Evolutionary conservation across 1,140 invertebrate genomes (phyloP).

Genomic region (Procambarus clarkii): DNA sequence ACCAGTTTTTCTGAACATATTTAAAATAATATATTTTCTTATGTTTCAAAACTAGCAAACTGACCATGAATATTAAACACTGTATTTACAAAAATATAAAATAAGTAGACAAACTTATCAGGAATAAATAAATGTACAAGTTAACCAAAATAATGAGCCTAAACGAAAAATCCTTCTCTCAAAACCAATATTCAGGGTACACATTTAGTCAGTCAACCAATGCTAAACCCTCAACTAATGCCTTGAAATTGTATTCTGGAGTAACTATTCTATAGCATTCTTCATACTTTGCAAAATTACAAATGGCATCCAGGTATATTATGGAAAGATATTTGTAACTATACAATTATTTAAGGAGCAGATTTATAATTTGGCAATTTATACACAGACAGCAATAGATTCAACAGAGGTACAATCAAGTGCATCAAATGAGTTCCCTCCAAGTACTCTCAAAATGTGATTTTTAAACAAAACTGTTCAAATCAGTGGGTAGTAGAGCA

Average conservation of each 20-base stretch:
- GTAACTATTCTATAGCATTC: constrained; percentile 1
- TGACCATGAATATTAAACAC: neutral
- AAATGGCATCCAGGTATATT: neutral
- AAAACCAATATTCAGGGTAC: neutral
- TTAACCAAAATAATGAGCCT: neutral
- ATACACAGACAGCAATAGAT: constrained; percentile 2
- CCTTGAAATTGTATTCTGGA: neutral
- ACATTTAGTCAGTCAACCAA: neutral
- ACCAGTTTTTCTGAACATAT: neutral
- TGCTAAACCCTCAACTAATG: neutral
- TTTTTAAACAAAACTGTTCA: neutral
- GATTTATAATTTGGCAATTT: neutral
- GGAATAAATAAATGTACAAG: constrained; percentile 22
- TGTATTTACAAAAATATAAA: constrained; percentile 39
- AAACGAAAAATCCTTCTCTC: neutral
- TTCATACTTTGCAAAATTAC: neutral
- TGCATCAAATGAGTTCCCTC: neutral
- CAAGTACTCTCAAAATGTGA: neutral
- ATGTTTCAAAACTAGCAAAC: neutral
- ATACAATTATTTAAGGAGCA: neutral
- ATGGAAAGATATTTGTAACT: neutral
- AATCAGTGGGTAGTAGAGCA: neutral
- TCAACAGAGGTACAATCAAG: neutral
- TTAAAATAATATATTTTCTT: neutral
- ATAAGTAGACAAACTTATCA: constrained; percentile 34